Evolutionary conservation across 2,113 vertebrate genomes (phyloP).

Genomic region (Hypanus sabinus): DNA sequence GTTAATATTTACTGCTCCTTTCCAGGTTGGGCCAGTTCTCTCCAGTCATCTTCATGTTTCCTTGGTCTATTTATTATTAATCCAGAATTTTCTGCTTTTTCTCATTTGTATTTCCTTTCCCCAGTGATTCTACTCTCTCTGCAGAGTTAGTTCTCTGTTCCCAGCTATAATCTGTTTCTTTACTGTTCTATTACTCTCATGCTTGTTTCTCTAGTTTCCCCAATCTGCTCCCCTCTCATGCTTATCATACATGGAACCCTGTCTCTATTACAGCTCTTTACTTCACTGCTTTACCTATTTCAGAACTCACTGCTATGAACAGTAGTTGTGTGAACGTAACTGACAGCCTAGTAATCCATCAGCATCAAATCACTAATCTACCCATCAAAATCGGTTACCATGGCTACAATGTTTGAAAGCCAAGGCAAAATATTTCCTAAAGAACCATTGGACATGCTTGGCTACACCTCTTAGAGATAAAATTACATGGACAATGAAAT

Average conservation of each 20-base stretch:
- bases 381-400: neutral
- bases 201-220: too few species aligned
- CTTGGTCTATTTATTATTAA: conserved; percentile 6
- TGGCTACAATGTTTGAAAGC: neutral
- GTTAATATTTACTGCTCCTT: neutral
- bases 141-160: conserved; percentile 9
- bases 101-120: conserved; percentile 10
- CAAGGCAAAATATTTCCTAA: neutral
- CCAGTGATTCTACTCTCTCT: neutral
- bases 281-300: neutral
- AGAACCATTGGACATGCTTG: neutral
- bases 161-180: conserved; percentile 16
- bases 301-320: neutral
- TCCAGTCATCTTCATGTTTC: neutral
- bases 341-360: neutral
- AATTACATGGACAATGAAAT: neutral
- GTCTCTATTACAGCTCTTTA: neutral
- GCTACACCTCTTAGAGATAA: neutral
- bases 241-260: neutral
- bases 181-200: neutral
- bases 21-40: neutral
- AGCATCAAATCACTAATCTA: neutral
- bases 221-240: neutral
- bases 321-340: neutral
- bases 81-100: neutral